A percentile compares a stretch with the other conserved stretches of the same genome.
Evolutionary conservation across 2,797 vertebrate species (phyloP).

Genomic region (Tenualosa ilisha): DNA sequence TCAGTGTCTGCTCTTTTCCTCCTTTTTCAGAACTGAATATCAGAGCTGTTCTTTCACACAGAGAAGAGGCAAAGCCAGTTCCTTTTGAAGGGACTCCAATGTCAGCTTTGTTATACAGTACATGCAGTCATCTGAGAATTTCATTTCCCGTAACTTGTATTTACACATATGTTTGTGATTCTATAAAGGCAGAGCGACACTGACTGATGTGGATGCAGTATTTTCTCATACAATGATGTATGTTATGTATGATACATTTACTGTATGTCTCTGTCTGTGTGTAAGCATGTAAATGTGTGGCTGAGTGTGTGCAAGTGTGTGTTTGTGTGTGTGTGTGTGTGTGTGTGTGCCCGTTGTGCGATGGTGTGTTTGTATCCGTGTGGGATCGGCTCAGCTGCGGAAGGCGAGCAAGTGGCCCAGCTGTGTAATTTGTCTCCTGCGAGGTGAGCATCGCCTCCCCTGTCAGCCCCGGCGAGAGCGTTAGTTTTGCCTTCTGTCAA

Average conservation of each 20-base stretch:
- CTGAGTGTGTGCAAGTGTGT: neutral
- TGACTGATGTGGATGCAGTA: neutral
- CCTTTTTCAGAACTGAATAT: neutral
- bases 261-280: neutral
- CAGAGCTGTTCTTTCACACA: neutral
- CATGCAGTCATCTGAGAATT: neutral
- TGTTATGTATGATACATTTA: neutral
- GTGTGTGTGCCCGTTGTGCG: neutral
- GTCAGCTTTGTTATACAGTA: no score
- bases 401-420: neutral
- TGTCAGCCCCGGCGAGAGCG: neutral
- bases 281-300: neutral
- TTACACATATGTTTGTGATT: neutral
- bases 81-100: no score
- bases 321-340: neutral
- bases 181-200: no score
- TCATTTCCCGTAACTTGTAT: neutral
- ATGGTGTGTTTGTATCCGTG: neutral
- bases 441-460: neutral
- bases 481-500: slow-evolving; percentile 23
- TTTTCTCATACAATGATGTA: neutral
- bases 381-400: neutral
- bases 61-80: neutral
- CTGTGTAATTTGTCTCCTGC: slow-evolving; percentile 6
- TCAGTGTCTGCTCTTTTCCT: neutral